Evolutionary conservation across 2,888 invertebrate genomes (phyloP), one percentile per base, ranked within the genome.

Genomic region (Cantharis rufa): DNA sequence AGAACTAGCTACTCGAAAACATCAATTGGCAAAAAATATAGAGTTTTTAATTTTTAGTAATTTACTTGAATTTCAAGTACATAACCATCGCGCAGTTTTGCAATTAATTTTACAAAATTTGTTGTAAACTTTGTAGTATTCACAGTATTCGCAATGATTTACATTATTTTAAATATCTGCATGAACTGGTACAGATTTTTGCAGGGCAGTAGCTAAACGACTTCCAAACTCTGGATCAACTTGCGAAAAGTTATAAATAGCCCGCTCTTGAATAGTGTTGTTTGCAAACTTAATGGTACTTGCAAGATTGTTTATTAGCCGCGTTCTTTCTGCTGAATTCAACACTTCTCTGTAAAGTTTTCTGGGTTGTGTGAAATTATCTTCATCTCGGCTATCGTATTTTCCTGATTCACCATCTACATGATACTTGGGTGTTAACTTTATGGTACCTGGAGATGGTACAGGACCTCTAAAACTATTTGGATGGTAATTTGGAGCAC

Each of bases 401-500:
- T 96, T 92, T 81, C 92, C 92, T 4, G 96, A 93, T 84, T 96
- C 95, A 0, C 96, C 98, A 70, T 89, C 88, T 0, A 93, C 83
- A 13, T 88, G 88, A 85, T 92, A 92, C 70, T 90, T 89, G 0
- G 92, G 91, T 62, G 91, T 88, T 69, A 93, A 84, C 66, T 90
- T 90, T 78, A 90, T 90, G 0, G 93, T 94, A 4, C 92, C 90
- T 0, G 91, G 91, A 83, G 92, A 92, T 78, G 92, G 92, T 81
- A 93, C 92, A 0, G 98, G 98, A 0, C 98, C 98, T 74, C 92
- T 91, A 89, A 98, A 99, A 80, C 97, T 98, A 90, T 99, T 99
- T 0, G 99, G 99, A 90, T 92, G 97, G 87, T 99, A 99, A 89
- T 98, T 98, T 3, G 98, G 98, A 2, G 95, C 94, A n/a, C 95